Conservation (phyloP, 2,113 vertebrate species). For the Anseranas semipalmata region DNA sequence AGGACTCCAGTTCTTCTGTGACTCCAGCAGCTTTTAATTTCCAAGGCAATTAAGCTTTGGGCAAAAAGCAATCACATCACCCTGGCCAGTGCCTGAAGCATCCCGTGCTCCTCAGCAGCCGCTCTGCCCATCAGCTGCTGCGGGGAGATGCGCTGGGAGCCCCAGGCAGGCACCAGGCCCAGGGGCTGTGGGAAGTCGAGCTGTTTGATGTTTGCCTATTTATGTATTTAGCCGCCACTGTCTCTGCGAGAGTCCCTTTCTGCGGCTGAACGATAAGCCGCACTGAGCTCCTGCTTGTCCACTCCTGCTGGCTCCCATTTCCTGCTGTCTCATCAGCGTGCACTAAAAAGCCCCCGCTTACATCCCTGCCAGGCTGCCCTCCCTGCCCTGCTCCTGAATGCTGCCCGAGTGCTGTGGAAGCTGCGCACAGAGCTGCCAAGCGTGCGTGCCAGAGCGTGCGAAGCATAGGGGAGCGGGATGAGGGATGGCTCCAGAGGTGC, state of each 20-base stretch:
- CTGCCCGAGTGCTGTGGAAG: not conserved
- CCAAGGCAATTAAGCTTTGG: not conserved
- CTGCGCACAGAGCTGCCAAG: rapidly evolving
- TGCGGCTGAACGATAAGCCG: conserved; percentile 41
- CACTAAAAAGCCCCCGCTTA: not conserved
- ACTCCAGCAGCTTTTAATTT: not conserved
- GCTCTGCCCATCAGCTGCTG: not conserved
- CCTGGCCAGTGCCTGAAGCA: not conserved
- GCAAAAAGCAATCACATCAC: not conserved
- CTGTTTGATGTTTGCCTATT: conserved; percentile 52
- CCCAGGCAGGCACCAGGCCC: not conserved
- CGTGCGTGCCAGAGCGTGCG: not conserved
- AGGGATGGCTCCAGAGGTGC: not conserved
- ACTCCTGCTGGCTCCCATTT: not conserved
- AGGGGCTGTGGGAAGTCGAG: not conserved
- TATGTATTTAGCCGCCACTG: not conserved
- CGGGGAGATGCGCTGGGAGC: not conserved
- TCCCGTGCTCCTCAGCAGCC: not conserved
- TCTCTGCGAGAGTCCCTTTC: not conserved
- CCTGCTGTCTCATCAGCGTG: not conserved
- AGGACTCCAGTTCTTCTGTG: not conserved
- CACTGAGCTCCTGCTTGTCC: not conserved
- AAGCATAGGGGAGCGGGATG: rapidly evolving
- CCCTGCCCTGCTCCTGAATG: not conserved
- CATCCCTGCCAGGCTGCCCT: not conserved